phyloP scores from a whole-genome alignment of 2,113 vertebrate species.

The Chauna torquata region DNA sequence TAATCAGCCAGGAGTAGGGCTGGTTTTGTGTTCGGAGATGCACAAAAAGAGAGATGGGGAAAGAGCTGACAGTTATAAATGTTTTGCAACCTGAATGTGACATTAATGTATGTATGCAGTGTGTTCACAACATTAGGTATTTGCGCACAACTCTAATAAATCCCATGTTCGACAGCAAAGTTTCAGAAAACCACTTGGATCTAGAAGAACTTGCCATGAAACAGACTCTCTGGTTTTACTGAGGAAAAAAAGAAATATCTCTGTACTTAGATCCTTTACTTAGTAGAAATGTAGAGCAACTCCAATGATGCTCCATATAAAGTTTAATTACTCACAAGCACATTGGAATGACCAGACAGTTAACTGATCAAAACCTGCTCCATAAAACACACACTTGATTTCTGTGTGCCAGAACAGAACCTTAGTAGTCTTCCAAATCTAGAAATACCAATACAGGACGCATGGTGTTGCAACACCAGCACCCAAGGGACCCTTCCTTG shows the following conservation, averaged over 20 bases:
- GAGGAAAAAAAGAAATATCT: not conserved
- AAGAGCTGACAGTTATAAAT: constrained; percentile 22
- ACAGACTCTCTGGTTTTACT: not conserved
- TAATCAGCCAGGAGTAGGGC: not conserved
- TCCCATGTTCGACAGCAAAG: not conserved
- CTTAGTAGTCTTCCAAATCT: not conserved
- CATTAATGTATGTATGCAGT: constrained; percentile 11
- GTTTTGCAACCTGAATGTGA: constrained; percentile 10
- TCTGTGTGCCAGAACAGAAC: not conserved
- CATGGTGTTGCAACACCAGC: not conserved
- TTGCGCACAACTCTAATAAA: constrained; percentile 29
- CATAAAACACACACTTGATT: not conserved
- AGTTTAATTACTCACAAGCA: not conserved
- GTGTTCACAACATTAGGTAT: not conserved
- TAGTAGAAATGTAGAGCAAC: not conserved
- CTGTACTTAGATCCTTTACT: not conserved
- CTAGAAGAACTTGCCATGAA: not conserved
- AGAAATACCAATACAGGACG: not conserved
- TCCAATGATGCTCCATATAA: not conserved
- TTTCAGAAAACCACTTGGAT: constrained; percentile 1
- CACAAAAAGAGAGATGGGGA: not conserved
- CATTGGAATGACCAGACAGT: not conserved
- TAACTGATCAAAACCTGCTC: not conserved
- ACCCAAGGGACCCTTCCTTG: not conserved
- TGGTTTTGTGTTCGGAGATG: not conserved